Base-by-base conservation (phyloP, 2,888 invertebrate species). In the Choreutis nemorana region DNA sequence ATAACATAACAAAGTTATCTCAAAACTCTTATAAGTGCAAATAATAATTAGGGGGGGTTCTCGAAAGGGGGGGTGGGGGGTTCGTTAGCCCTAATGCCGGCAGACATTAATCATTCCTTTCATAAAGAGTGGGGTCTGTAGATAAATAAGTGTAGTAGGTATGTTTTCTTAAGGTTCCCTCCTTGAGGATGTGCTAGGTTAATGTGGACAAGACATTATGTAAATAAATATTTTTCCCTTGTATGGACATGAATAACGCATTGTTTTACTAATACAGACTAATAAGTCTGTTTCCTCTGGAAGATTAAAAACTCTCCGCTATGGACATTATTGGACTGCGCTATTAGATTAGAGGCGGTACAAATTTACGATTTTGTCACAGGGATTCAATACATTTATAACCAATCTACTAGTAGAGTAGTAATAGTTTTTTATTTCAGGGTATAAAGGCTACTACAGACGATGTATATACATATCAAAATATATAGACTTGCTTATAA, bases 71-170 rank as follows among this genome's bases (percentile, higher is more conserved):
- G 29, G 34, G 57, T 51, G 48, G 59, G 71, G 72, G 68, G 70
- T 75, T 75, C 71, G 66, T 53, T 45, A 50, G 62, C 70, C 77
- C 67, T 75, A 77, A 75, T 73, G 75, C 72, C 61, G 63, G 67
- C 66, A 72, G 66, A 73, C 78, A 77, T 78, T 78, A 78, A 78
- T 78, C 78, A 78, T 77, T 72, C 75, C 78, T 77, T 78, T 78
- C 78, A 77, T 75, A 77, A 78, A 77, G 77, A 77, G 73, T 72
- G 71, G 73, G 68, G 67, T 49, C 58, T 58, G 62, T 71, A 77
- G 78, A 78, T 78, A 78, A 78, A 78, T 78, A 78, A 78, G 71
- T 77, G 72, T 77, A 77, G 68, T 77, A 77, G 73, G 75, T n/a
- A n/a, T 77, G 70, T 73, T 77, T 78, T 78, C 78, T 78, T 75